These are phyloP conservation scores for Nasalis larvatus DNA, from an alignment of 2,113 vertebrate genomes.

Conservation along the genomic window DNA sequence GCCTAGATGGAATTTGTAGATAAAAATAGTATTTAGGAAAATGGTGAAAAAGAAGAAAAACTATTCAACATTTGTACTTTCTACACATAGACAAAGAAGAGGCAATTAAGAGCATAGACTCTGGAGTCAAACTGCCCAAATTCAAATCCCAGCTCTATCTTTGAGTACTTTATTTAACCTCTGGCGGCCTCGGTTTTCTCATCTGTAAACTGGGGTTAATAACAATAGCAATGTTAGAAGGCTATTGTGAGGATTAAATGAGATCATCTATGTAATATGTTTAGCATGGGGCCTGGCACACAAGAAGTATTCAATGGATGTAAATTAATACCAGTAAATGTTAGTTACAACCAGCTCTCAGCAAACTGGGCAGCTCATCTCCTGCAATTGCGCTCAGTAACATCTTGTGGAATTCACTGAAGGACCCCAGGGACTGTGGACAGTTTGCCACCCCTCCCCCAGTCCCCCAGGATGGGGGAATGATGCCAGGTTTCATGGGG, in stretches of 20 bases:
- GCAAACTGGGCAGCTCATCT: neutral
- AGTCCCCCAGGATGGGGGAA: accelerated
- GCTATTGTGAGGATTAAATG: neutral
- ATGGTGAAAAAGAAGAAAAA: neutral
- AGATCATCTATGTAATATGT: neutral
- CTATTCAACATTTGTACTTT: neutral
- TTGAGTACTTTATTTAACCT: neutral
- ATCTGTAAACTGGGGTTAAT: neutral
- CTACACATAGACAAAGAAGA: neutral
- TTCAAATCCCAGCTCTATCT: neutral
- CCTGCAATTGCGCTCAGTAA: neutral
- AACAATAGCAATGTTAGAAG: neutral
- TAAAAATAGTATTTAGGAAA: conserved; percentile 11
- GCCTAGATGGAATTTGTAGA: neutral
- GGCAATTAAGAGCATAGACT: neutral
- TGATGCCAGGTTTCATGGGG: neutral
- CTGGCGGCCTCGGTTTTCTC: neutral
- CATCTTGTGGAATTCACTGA: neutral
- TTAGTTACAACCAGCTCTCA: neutral
- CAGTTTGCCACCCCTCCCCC: neutral
- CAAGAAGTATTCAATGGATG: neutral
- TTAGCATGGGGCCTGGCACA: neutral
- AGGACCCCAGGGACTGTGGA: neutral
- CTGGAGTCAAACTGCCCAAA: neutral
- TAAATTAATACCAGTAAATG: neutral